Evolutionary conservation across 2,113 vertebrate genomes (phyloP), one percentile per base, ranked within the genome.

Genomic region (Cheirogaleus medius): DNA sequence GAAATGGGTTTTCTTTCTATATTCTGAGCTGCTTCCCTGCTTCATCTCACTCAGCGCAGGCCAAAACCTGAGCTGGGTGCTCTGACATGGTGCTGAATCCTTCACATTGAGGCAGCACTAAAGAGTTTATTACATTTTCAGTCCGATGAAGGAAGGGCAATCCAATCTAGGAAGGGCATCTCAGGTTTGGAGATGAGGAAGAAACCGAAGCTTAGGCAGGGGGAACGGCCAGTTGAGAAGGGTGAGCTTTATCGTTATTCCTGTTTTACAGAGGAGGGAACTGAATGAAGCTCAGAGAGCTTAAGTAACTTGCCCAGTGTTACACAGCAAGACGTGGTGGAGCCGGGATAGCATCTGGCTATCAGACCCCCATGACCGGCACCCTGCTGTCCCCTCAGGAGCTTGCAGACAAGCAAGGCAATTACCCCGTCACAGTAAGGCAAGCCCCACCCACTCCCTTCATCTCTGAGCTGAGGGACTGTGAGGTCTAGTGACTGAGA

Each of bases 1-100:
- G 83, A 95, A 91, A 93, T 91, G 49, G 63, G 73, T 86, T 97
- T 76, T 86, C 84, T 85, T 76, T 89, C 94, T 83, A 25, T 17
- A 25, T 91, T 89, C 94, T 20, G 86, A 90, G 74, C 86, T 74
- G 58, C 74, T 87, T 64, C 9, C 42, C 64, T 69, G 68, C 63
- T 83, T 91, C 78, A 37, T 85, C 86, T 95, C 44, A 52, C 42
- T 85, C 39, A 69, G 82, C 49, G 42, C 54, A 47, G 81, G 54
- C 44, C 49, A 21, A 42, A 91, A 85, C 47, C 82, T 74, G 60
- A 74, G 74, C 44, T 27, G 1, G 9, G 52, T 27, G 47, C 52
- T 37, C 64, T 11, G n/a, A 21, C 4, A 8, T 11, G 77, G 21
- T 49, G 56, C 69, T 49, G n/a, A 34, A n/a, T 42, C 37, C 76